Evolutionary conservation across 2,797 vertebrate genomes (phyloP), one percentile per base, ranked within the genome.

Genomic region (Choloepus didactylus): DNA sequence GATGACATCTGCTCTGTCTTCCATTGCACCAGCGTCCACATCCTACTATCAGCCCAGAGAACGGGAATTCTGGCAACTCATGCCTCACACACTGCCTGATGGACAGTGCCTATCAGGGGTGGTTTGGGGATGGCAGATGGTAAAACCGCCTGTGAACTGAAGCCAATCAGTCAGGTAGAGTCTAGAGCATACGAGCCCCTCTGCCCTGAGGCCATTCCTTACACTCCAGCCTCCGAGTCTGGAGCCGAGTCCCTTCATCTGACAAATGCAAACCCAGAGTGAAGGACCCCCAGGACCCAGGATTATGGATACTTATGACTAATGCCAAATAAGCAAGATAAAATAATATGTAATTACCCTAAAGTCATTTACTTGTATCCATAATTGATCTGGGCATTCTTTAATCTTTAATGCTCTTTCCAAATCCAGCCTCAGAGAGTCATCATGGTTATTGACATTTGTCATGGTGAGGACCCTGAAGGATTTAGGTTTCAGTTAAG

Each of bases 391-490:
- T 96, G 96, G 96, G 96, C 95, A 80, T 98, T 97, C 97, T 98
- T 98, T 98, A 98, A 98, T 98, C 97, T 98, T 98, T 98, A 98
- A 98, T 97, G 97, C 95, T 94, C 95, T 96, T 98, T 98, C 98
- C 97, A 97, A 98, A 98, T 97, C 97, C 98, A 97, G 97, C 98
- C 97, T 97, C 94, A 3, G 98, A 98, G 98, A 98, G 96, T 96
- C 97, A 97, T 97, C 97, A 89, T 62, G 90, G 97, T 97, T 98
- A 97, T 95, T 98, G 98, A 97, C 95, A 49, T 97, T 98, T 97
- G 98, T 98, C 97, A 96, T 94, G 95, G 92, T 95, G 95, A 97
- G 96, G 91, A 76, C 97, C 97, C 98, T 95, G 89, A 97, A 97
- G 95, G 81, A 97, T 93, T 66, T 56, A 95, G 97, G 97, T 98